phyloP scores from a whole-genome alignment of 2,888 invertebrate species.

The Chesias legatella region DNA sequence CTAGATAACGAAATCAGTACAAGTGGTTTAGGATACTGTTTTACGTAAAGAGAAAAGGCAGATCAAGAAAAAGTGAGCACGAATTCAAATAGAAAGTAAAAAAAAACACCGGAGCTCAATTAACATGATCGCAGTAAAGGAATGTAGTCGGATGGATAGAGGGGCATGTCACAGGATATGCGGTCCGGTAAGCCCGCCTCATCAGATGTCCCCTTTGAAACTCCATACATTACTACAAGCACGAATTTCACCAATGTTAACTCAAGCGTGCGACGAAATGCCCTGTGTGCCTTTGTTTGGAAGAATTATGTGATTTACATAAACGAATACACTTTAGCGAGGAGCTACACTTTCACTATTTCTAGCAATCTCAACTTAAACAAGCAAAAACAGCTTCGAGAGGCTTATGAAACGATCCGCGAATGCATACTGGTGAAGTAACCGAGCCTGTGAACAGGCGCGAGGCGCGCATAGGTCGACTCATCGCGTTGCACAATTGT shows the following conservation, averaged over 20 bases:
- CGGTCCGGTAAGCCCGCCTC: slow-evolving; percentile 62
- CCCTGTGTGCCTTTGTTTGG: slow-evolving; percentile 30
- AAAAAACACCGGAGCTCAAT: slow-evolving; percentile 29
- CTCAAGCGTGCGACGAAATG: slow-evolving; percentile 53
- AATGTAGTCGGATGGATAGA: slow-evolving; percentile 38
- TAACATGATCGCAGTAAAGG: slow-evolving; percentile 42
- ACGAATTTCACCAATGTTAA: slow-evolving; percentile 65
- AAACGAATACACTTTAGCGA: slow-evolving; percentile 41
- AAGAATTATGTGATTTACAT: slow-evolving; percentile 12
- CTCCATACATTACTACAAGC: slow-evolving; percentile 43
- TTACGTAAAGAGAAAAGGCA: slow-evolving; percentile 3
- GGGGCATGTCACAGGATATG: slow-evolving; percentile 64
- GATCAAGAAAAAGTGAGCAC: slow-evolving; percentile 6
- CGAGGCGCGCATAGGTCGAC: slow-evolving; percentile 49
- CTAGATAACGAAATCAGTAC: no score
- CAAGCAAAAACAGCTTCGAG: slow-evolving; percentile 49
- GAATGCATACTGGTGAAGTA: slow-evolving; percentile 59
- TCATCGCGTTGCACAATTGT: slow-evolving; percentile 58
- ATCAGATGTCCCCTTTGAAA: slow-evolving; percentile 68
- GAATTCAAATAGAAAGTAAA: slow-evolving; percentile 13
- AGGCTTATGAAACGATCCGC: slow-evolving; percentile 56
- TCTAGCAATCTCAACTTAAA: slow-evolving; percentile 32
- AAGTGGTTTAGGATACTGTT: no score
- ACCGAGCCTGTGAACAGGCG: slow-evolving; percentile 56
- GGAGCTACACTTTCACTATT: slow-evolving; percentile 55